These are phyloP conservation scores for Cervus canadensis DNA, from an alignment of 2,113 vertebrate species.

Conservation along the genomic window DNA sequence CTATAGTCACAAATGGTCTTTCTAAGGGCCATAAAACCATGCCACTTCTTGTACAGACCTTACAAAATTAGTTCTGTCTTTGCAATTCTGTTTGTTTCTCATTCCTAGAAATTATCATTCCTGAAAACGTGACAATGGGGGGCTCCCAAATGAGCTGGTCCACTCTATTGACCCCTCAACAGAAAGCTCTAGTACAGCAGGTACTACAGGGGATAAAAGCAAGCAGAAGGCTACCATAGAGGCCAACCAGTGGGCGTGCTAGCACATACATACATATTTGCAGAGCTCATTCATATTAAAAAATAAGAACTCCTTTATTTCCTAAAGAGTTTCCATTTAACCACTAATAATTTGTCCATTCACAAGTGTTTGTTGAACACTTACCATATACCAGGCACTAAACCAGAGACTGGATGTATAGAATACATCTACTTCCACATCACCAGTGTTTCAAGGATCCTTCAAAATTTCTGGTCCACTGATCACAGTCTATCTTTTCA, in stretches of 20 bases:
- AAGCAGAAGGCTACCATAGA: not conserved
- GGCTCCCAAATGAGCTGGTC: not conserved
- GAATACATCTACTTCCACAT: not conserved
- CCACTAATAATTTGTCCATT: not conserved
- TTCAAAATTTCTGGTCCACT: not conserved
- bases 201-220: not conserved
- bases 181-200: not conserved
- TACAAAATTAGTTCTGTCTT: not conserved
- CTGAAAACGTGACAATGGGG: not conserved
- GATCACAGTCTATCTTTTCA: not conserved
- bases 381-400: not conserved
- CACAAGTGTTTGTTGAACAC: not conserved
- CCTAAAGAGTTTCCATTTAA: not conserved
- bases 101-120: not conserved
- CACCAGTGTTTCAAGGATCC: not conserved
- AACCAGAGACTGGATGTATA: not conserved
- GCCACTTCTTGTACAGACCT: not conserved
- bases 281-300: not conserved
- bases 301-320: not conserved
- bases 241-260: accelerated
- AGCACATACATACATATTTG: not conserved
- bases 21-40: not conserved
- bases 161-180: too few species aligned
- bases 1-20: not conserved
- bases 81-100: not conserved